These are phyloP conservation scores for Mormyrus iriodes DNA, from an alignment of 2,113 vertebrate species.

Conservation along the genomic window DNA sequence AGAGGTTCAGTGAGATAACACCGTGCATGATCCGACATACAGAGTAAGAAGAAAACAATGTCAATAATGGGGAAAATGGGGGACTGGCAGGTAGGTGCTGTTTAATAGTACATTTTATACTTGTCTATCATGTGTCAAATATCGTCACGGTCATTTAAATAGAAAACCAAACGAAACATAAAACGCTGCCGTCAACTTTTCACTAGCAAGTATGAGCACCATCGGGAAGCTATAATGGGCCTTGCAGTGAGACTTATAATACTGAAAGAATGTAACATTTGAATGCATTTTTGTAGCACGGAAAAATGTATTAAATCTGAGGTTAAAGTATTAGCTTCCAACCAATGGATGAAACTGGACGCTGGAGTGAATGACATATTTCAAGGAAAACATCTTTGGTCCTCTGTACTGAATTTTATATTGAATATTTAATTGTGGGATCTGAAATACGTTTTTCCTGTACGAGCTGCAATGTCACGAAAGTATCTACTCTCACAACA, in stretches of 20 bases:
- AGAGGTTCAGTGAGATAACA: slow-evolving; percentile 64
- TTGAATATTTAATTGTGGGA: not conserved
- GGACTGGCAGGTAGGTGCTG: slow-evolving; percentile 87
- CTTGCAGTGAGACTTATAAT: not conserved
- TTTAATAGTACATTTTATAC: slow-evolving; percentile 34
- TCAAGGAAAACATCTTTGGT: not conserved
- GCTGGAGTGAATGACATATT: not conserved
- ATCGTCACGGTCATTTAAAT: slow-evolving; percentile 9
- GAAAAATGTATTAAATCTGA: not conserved
- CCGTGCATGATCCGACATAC: slow-evolving; percentile 60
- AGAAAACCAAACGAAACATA: slow-evolving; percentile 8
- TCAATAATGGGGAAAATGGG: slow-evolving; percentile 91
- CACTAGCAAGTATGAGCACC: not conserved
- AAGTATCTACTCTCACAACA: not conserved
- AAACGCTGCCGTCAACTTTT: not conserved
- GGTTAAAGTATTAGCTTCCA: not conserved
- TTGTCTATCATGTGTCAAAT: slow-evolving; percentile 3
- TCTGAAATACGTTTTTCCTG: not conserved
- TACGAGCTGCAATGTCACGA: not conserved
- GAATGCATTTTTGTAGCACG: not conserved
- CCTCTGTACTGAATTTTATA: not conserved
- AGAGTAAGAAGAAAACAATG: slow-evolving; percentile 65
- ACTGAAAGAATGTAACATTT: not conserved
- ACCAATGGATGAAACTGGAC: not conserved
- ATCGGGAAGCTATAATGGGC: not conserved